phyloP scores from a whole-genome alignment of 1,140 invertebrate species.

The Pseudomyrmex gracilis region DNA sequence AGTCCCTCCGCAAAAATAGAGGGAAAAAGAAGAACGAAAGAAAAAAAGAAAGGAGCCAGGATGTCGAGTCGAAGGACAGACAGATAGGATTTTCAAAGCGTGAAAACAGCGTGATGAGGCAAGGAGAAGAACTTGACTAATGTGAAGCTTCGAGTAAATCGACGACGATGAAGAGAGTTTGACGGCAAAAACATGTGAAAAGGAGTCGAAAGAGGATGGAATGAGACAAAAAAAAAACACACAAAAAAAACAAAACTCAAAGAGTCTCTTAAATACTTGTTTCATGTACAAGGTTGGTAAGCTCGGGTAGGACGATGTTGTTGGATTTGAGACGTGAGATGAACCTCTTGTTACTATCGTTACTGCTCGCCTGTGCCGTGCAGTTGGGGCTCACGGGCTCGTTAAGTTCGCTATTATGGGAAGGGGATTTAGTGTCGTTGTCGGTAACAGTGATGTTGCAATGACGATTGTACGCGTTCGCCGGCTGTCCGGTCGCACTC shows the following conservation, averaged over 20 bases:
- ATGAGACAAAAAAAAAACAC: constrained; percentile 31
- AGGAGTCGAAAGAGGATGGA: neutral
- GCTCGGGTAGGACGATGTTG: constrained; percentile 86
- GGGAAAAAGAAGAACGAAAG: neutral
- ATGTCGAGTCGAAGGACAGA: neutral
- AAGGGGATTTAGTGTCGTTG: constrained; percentile 78
- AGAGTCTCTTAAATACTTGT: constrained; percentile 88
- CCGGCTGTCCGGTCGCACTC: constrained; percentile 79
- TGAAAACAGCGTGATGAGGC: neutral
- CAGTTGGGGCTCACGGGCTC: constrained; percentile 78
- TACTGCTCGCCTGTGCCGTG: constrained; percentile 75
- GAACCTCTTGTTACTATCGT: constrained; percentile 80
- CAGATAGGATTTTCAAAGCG: neutral
- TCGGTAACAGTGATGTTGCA: constrained; percentile 71
- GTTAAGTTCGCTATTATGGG: constrained; percentile 72
- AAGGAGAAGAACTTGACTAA: neutral
- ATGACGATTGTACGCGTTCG: constrained; percentile 80
- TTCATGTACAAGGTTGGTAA: constrained; percentile 90
- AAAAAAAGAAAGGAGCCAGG: neutral
- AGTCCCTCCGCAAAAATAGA: constrained; percentile 44
- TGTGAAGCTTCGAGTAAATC: constrained; percentile 13
- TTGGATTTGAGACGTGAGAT: constrained; percentile 84
- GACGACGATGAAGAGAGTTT: neutral
- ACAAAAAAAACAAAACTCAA: neutral
- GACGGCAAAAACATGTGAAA: neutral